Conservation (phyloP, 2,888 invertebrate genomes). For the Chydorus sphaericus region DNA sequence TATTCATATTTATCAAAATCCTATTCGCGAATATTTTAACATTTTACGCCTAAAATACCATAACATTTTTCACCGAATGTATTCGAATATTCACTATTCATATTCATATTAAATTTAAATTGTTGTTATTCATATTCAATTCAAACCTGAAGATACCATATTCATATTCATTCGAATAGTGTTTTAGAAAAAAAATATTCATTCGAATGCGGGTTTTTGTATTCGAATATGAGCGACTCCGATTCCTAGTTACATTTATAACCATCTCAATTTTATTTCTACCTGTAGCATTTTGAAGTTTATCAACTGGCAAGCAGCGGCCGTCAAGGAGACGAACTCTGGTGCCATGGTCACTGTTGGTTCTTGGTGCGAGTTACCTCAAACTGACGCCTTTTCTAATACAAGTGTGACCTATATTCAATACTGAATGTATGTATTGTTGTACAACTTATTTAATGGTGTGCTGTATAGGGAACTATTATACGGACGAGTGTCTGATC, state of each 20-base stretch:
- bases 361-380: slow-evolving; percentile 22
- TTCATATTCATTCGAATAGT: too few species aligned
- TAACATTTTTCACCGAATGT: too few species aligned
- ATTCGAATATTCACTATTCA: too few species aligned
- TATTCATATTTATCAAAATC: too few species aligned
- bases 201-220: not conserved
- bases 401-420: slow-evolving; percentile 16
- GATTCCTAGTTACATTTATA: too few species aligned
- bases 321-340: slow-evolving; percentile 20
- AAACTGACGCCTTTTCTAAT: slow-evolving; percentile 22
- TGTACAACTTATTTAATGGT: not conserved
- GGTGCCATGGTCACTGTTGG: slow-evolving; percentile 23
- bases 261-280: not conserved
- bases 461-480: slow-evolving; percentile 17
- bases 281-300: slow-evolving; percentile 21
- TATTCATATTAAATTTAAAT: too few species aligned
- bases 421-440: not conserved
- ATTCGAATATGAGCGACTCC: not conserved
- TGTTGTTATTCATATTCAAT: too few species aligned
- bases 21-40: too few species aligned
- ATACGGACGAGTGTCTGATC: slow-evolving; percentile 18
- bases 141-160: too few species aligned
- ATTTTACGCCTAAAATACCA: too few species aligned
- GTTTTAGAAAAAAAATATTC: not conserved
- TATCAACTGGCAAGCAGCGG: slow-evolving; percentile 22